Evolutionary conservation across 1,140 invertebrate genomes (phyloP).

Genomic region (Penaeus indicus): DNA sequence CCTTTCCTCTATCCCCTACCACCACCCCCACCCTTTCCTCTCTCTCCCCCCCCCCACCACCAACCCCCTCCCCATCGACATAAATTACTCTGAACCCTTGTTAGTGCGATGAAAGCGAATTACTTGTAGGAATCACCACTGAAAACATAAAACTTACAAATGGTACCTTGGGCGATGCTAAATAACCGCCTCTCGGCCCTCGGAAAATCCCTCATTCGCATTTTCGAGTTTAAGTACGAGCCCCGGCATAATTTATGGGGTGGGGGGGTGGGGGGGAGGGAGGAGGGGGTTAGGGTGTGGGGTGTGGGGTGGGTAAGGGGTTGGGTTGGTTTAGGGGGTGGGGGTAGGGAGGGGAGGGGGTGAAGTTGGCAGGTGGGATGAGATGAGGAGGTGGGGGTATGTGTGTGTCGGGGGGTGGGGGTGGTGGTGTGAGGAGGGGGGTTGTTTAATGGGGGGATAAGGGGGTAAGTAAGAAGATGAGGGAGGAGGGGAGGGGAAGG

Average conservation of each 20-base stretch:
- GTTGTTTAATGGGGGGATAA: not conserved
- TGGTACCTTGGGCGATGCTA: constrained; percentile 44
- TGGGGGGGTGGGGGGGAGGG: not conserved
- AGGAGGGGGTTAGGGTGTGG: not conserved
- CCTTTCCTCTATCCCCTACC: not conserved
- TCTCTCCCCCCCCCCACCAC: not conserved
- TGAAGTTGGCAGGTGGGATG: not conserved
- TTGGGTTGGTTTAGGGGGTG: not conserved
- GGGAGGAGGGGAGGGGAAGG: not conserved
- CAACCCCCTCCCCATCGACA: constrained; percentile 46
- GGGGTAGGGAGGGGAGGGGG: not conserved
- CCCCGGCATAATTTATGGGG: constrained; percentile 53
- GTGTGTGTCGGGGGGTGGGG: not conserved
- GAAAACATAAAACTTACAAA: constrained; percentile 63
- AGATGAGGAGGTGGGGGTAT: not conserved
- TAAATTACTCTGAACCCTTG: constrained; percentile 61
- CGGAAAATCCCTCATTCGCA: constrained; percentile 61
- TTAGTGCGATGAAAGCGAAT: constrained; percentile 63
- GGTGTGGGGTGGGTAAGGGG: not conserved
- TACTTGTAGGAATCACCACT: constrained; percentile 60
- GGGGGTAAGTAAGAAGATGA: not conserved
- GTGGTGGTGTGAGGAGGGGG: not conserved
- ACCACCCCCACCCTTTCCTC: not conserved
- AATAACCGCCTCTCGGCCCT: constrained; percentile 42
- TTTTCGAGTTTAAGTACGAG: constrained; percentile 60